These are phyloP conservation scores for Cliona cf. orientalis DNA, from an alignment of 37 sponge, comb jelly and placozoan species.

Conservation along the genomic window DNA sequence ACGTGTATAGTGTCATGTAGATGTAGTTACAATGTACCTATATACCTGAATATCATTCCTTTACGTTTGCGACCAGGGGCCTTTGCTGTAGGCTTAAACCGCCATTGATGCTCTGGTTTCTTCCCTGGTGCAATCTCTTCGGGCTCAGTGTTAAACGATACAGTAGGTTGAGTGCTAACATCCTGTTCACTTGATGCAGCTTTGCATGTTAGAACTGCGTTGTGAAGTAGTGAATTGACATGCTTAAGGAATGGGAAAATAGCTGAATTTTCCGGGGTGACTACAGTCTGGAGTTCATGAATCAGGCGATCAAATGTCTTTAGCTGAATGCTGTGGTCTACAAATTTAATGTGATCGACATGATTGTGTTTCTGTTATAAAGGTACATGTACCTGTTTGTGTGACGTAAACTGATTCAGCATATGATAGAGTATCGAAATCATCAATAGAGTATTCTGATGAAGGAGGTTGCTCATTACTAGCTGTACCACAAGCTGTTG, in stretches of 20 bases:
- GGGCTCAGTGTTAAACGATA: neutral
- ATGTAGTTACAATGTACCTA: no score
- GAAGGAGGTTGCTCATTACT: neutral
- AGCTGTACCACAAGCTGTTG: neutral
- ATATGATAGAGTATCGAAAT: neutral
- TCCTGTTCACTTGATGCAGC: neutral
- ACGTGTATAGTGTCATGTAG: no score
- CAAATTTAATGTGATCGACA: neutral
- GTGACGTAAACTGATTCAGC: neutral
- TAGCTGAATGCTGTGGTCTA: neutral
- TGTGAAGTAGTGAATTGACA: constrained; percentile 25
- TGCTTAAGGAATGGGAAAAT: constrained; percentile 6
- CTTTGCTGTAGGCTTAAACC: constrained; percentile 8
- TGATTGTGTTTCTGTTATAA: neutral
- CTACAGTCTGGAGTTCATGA: neutral
- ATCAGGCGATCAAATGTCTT: neutral
- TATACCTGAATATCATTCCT: constrained; percentile 29
- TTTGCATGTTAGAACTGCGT: constrained; percentile 27
- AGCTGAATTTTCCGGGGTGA: constrained; percentile 9
- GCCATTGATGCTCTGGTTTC: constrained; percentile 12
- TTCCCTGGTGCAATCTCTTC: constrained; percentile 39
- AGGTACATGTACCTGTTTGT: neutral
- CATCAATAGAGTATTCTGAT: neutral
- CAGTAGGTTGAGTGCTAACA: neutral
- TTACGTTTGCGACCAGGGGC: constrained; percentile 28